Percentiles rank a stretch among this genome's conserved stretches.
phyloP scores from a whole-genome alignment of 2,113 vertebrate genomes.

The Peromyscus polionotus region DNA sequence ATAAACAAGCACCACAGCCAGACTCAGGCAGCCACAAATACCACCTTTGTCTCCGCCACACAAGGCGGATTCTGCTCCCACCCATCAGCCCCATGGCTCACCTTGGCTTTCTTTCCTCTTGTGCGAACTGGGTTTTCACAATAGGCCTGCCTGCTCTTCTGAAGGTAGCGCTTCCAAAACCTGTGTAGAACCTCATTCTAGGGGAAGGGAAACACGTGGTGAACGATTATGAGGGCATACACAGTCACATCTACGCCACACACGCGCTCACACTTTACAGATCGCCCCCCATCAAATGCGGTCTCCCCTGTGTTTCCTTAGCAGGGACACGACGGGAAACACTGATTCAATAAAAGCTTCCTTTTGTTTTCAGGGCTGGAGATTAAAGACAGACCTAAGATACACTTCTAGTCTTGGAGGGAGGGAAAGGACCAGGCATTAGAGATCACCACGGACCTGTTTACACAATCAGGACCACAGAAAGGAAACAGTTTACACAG shows the following conservation, averaged over 20 bases:
- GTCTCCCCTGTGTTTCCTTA: not conserved
- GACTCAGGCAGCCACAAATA: not conserved
- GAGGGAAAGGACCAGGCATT: not conserved
- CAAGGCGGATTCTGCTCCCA: not conserved
- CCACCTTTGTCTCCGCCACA: not conserved
- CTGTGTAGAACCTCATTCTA: conserved; percentile 91
- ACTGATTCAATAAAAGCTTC: not conserved
- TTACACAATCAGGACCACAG: conserved; percentile 20
- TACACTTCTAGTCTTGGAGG: not conserved
- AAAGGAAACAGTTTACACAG: not conserved
- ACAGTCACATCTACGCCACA: not conserved
- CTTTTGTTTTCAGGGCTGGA: not conserved
- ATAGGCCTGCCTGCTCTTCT: conserved; percentile 92
- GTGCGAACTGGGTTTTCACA: conserved; percentile 80
- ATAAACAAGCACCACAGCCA: not conserved
- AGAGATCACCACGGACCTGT: not conserved
- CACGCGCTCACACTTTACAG: not conserved
- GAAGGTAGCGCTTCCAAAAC: conserved; percentile 95
- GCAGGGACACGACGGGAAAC: not conserved
- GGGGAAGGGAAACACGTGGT: conserved; percentile 48
- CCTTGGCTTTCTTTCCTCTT: conserved; percentile 73
- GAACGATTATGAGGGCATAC: not conserved
- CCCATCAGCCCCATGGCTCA: conserved; percentile 71
- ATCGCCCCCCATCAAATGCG: not conserved
- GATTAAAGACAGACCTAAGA: not conserved